Percentiles rank a stretch among this genome's conserved stretches.
Conservation (phyloP, 64 coral and sea anemone species). For the Exaiptasia diaphana region DNA sequence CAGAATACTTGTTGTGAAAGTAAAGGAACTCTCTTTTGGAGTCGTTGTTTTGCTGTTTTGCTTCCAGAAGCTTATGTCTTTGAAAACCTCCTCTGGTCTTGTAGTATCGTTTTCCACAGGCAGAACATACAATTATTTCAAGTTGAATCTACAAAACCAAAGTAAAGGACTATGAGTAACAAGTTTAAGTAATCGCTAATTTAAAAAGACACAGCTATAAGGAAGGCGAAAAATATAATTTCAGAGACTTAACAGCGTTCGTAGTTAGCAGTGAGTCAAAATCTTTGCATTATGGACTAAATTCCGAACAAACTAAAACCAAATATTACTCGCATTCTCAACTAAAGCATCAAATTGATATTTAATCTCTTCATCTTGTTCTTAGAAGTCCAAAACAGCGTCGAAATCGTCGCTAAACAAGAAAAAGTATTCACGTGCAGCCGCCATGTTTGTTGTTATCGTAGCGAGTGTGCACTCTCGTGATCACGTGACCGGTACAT, state of each 20-base stretch:
- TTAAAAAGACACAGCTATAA: slow-evolving; percentile 17
- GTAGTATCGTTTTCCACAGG: not conserved
- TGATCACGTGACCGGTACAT: not conserved
- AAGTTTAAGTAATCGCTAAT: slow-evolving; percentile 2
- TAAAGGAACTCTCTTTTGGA: not conserved
- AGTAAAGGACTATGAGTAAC: slow-evolving; percentile 22
- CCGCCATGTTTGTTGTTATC: slow-evolving; percentile 18
- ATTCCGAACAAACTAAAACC: not conserved
- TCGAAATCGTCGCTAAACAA: slow-evolving; percentile 31
- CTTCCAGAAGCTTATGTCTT: not conserved
- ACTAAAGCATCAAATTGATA: slow-evolving; percentile 3
- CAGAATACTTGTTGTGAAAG: not conserved
- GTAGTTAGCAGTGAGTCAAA: not conserved
- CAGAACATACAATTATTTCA: not conserved
- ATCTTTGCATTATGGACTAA: slow-evolving; percentile 32
- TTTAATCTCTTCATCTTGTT: slow-evolving; percentile 12
- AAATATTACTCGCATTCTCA: slow-evolving; percentile 25
- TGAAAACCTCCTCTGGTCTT: not conserved
- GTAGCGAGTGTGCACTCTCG: slow-evolving; percentile 14
- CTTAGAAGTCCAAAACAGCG: slow-evolving; percentile 13
- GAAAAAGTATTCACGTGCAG: not conserved
- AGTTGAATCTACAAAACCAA: slow-evolving; percentile 3
- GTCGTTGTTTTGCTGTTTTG: not conserved
- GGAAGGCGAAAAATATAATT: slow-evolving; percentile 24
- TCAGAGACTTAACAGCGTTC: not conserved